Evolutionary conservation across 2,888 invertebrate species (phyloP).

Genomic region (Pyrocoelia pectoralis): DNA sequence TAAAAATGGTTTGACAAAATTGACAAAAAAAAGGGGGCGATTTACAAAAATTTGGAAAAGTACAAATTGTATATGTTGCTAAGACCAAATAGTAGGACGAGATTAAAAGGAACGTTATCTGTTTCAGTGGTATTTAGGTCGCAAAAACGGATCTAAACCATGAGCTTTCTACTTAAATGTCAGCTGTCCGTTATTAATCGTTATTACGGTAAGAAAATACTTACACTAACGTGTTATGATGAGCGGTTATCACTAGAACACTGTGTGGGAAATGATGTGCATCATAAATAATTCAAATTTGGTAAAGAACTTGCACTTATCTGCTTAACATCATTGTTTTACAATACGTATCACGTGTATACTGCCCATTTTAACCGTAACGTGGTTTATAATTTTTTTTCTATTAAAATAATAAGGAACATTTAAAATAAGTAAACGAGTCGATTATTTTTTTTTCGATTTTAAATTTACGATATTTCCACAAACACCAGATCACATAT

Average conservation of each 20-base stretch:
- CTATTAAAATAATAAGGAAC: neutral
- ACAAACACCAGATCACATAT: conserved; percentile 46
- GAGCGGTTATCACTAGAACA: conserved; percentile 54
- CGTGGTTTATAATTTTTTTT: neutral
- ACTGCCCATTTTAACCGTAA: conserved; percentile 38
- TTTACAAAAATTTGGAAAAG: conserved; percentile 9
- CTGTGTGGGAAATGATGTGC: conserved; percentile 45
- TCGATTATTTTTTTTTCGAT: conserved; percentile 16
- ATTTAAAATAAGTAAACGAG: neutral
- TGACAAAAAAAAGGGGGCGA: neutral
- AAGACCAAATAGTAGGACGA: conserved; percentile 35
- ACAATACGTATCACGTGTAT: conserved; percentile 46
- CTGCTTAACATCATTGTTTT: conserved; percentile 47
- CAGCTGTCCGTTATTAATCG: conserved; percentile 47
- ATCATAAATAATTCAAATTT: conserved; percentile 37
- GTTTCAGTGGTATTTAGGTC: conserved; percentile 55
- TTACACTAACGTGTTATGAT: conserved; percentile 56
- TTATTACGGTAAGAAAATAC: conserved; percentile 42
- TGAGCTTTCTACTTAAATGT: conserved; percentile 56
- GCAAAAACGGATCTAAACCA: conserved; percentile 57
- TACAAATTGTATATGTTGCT: neutral
- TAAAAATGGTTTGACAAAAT: neutral
- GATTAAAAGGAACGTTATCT: conserved; percentile 43
- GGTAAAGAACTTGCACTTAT: conserved; percentile 42
- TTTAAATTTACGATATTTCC: conserved; percentile 19